Base-by-base conservation (phyloP, 2,888 invertebrate genomes). In the Sialis lutaria region DNA sequence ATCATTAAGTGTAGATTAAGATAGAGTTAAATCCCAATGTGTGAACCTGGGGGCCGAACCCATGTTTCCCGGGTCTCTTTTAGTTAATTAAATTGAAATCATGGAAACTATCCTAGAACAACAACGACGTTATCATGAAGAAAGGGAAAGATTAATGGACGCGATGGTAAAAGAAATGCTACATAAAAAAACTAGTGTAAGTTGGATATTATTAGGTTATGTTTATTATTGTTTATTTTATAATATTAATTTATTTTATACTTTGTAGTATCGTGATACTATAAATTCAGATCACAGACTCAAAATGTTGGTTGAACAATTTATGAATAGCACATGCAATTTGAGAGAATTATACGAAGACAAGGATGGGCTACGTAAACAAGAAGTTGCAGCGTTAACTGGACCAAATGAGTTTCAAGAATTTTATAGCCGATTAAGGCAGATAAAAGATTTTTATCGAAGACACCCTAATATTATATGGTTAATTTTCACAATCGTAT, bases 351-450 rank as follows among this genome's bases (percentile, higher is more conserved):
- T 95, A 4, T 98, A 98, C 67, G 95, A 95, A 65, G 98, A 98
- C 61, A 93, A 90, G 62, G 96, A 97, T 72, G 88, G 91, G 1
- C 76, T 89, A 53, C 72, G 96, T 10, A 95, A 93, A 67, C 89
- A 92, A 58, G 96, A 97, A 72, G 90, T 96, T 51, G 79, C 85
- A 40, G 84, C 93, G 0, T 69, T 98, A 22, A 92, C 95, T 0
- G 98, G 97, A 0, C 96, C 97, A 1, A 98, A 98, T 71, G 98
- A 98, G 63, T 97, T 98, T 64, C 85, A 86, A 51, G 98, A 98
- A 64, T 99, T 98, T 65, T 97, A 98, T 64, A 78, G 82, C 1
- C 74, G 97, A 35, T 71, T 98, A 8, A 93, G 95, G 61, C 82
- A 84, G 54, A 90, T 98, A 47, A 95, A 95, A 64, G 96, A 97